Evolutionary conservation across 2,113 vertebrate genomes (phyloP), one percentile per base, ranked within the genome.

Genomic region (Callithrix jacchus): DNA sequence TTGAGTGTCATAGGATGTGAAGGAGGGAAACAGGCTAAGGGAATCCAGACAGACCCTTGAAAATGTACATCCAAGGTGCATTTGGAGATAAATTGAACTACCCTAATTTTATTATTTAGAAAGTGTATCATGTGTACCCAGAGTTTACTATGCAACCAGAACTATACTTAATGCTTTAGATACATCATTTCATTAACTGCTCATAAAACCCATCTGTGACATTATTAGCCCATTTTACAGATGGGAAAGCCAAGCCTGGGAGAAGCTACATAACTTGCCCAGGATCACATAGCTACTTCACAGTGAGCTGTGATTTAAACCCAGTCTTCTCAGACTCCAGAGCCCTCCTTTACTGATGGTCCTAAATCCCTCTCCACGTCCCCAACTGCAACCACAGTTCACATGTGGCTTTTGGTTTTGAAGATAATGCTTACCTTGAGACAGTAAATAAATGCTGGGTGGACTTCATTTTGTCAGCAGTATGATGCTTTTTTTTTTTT

Each of bases 351-450:
- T 45, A 56, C 8, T 35, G 42, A 54, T 17, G 25, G 47, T 9
- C 5, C 1, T 6, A 8, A n/a, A 42, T 9, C 42, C 10, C 3
- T 5, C 17, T 3, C 6, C 8, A 13, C 14, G 12, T 64, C 17
- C 30, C 30, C 9, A 64, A 5, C 32, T 3, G 30, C 66, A 32
- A 35, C 16, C 13, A 14, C 16, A 14, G 42, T 61, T 76, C 47
- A n/a, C 0, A 1, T 3, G 0, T 70, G n/a, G 1, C 17, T 66
- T 74, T 32, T 82, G 54, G 27, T 74, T 81, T 87, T 25, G n/a
- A 45, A 25, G 74, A 73, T 16, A 76, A 25, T 45, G 35, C 16
- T 64, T 37, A 17, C 2, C 52, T 64, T 4, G 35, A 74, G 27
- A 76, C 14, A 47, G 16, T 40, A 21, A 58, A 40, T 71, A 66